phyloP scores from a whole-genome alignment of 2,113 vertebrate genomes.

The Irena cyanogastra region DNA sequence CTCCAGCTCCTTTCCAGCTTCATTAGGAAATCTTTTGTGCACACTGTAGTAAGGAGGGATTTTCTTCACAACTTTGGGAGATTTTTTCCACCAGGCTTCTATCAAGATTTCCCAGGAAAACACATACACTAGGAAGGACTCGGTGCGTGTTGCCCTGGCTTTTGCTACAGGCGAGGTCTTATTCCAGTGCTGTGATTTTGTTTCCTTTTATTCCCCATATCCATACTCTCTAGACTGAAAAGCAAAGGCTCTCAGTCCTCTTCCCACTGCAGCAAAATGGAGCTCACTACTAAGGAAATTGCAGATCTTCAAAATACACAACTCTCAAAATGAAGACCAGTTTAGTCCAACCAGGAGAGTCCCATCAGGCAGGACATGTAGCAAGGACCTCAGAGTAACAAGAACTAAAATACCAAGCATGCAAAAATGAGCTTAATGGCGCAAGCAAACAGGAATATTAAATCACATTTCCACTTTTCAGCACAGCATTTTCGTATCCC shows the following conservation, averaged over 20 bases:
- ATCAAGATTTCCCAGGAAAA: not conserved
- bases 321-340: not conserved
- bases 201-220: not conserved
- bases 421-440: not conserved
- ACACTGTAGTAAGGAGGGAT: not conserved
- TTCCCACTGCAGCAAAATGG: not conserved
- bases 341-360: not conserved
- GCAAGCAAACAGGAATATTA: not conserved
- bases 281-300: not conserved
- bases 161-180: not conserved
- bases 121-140: not conserved
- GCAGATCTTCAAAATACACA: not conserved
- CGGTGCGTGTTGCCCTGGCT: rapidly evolving
- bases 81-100: not conserved
- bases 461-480: not conserved
- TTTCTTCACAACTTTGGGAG: not conserved
- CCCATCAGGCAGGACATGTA: not conserved
- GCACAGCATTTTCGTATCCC: not conserved
- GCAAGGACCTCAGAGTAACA: not conserved
- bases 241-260: not conserved
- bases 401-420: not conserved
- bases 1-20: not conserved
- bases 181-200: not conserved
- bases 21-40: not conserved
- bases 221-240: not conserved